Conservation (phyloP, 2,113 vertebrate genomes). For the Antechinus flavipes region DNA sequence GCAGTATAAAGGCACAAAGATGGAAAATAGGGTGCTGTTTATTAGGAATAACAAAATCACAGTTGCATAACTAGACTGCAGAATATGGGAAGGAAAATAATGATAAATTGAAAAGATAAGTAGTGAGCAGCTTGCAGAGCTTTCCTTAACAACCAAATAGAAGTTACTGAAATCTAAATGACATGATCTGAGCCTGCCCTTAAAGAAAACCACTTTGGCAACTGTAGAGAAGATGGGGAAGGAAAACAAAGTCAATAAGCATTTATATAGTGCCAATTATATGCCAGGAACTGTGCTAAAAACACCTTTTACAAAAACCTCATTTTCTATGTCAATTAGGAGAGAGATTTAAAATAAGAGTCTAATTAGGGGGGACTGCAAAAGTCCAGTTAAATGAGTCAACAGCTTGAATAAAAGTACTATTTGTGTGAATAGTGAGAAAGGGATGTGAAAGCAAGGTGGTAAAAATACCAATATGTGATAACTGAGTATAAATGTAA, state of each 20-base stretch:
- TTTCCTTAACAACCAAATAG: neutral
- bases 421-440: neutral
- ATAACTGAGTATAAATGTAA: neutral
- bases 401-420: neutral
- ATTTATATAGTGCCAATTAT: neutral
- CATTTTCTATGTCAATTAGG: neutral
- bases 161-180: neutral
- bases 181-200: neutral
- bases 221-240: neutral
- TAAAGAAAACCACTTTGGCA: neutral
- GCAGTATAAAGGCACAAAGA: neutral
- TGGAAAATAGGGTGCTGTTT: neutral
- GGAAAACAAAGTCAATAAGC: neutral
- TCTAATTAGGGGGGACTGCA: too few relatives aligned
- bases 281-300: neutral
- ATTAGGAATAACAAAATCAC: neutral
- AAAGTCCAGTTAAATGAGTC: neutral
- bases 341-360: neutral
- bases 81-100: neutral
- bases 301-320: neutral
- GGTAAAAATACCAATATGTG: neutral
- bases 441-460: neutral
- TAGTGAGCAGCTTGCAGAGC: neutral
- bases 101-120: neutral
- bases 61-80: neutral